Evolutionary conservation across 2,888 invertebrate genomes (phyloP), one percentile per base, ranked within the genome.

Genomic region (Campoplex nolae): DNA sequence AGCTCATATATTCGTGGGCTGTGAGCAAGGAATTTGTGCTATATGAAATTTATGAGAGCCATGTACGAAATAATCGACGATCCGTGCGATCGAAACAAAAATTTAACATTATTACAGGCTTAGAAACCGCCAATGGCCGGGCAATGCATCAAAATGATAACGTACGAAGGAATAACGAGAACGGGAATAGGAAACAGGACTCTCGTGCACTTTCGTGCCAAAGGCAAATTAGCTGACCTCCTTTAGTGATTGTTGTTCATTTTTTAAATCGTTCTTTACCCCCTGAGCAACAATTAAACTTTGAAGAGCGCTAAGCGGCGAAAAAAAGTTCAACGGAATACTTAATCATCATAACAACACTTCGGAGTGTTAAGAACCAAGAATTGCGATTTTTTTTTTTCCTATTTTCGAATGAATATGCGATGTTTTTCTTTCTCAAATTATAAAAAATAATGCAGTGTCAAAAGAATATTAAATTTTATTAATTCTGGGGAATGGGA

Each of bases 1-100:
- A 67, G 56, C 84, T 77, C 81, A 73, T 83, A 56, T 73, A 68
- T 54, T 48, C 51, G 51, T 48, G 35, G 45, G 68, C 23, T 86
- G 45, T 78, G 78, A 65, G 71, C 58, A 58, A 42, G 58, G n/a
- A 84, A 84, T 84, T 71, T 77, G 48, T 78, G 68, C 32, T 71
- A 32, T 51, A 56, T n/a, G 32, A 16, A 18, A 68, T 18, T 62
- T 62, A 32, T 48, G 35, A 16, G 65, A 84, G 84, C 78, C 87
- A 84, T 84, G 87, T 76, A 56, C 84, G 84, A 87, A 84, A 87
- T 87, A 84, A 77, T 79, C 82, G 79, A 48, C 65, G 82, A 87
- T 84, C 82, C 87, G 62, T 87, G 82, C 62, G 80, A 87, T 82
- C 48, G 56, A 28, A 68, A 70, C 38, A 78, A 54, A 68, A 77